These are phyloP conservation scores for Pteronura brasiliensis DNA, from an alignment of 2,113 vertebrate genomes.

Conservation along the genomic window DNA sequence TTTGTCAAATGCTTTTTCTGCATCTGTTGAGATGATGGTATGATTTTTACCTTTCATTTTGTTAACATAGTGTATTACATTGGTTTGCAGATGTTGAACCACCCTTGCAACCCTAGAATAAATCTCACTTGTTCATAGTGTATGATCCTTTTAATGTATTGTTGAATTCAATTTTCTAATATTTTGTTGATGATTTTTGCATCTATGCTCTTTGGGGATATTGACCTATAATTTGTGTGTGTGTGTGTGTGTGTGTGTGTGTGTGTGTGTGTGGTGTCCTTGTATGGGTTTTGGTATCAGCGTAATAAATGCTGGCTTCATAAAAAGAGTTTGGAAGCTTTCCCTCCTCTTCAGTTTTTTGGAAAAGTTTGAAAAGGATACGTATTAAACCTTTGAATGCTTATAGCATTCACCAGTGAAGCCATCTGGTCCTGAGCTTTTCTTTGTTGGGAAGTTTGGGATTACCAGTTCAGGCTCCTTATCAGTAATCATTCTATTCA, in stretches of 20 bases:
- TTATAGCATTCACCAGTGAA: not conserved
- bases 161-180: not conserved
- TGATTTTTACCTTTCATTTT: not conserved
- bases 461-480: not conserved
- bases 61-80: not conserved
- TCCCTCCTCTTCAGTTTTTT: not conserved
- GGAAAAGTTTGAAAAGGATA: not conserved
- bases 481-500: not conserved
- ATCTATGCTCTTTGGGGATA: not conserved
- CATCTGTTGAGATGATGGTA: not conserved
- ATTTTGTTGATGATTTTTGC: not conserved
- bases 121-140: not conserved
- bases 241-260: too few relatives aligned
- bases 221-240: not conserved
- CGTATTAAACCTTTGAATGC: not conserved
- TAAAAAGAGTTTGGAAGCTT: not conserved
- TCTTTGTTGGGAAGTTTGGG: not conserved
- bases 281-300: not conserved
- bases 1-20: not conserved
- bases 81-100: not conserved
- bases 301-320: not conserved
- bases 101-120: not conserved
- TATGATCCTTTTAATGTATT: not conserved
- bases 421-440: not conserved
- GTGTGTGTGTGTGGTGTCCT: not conserved